Percentiles rank a stretch among this genome's conserved stretches.
Evolutionary conservation across 2,797 vertebrate genomes (phyloP).

Genomic region (Thalassophryne amazonica): DNA sequence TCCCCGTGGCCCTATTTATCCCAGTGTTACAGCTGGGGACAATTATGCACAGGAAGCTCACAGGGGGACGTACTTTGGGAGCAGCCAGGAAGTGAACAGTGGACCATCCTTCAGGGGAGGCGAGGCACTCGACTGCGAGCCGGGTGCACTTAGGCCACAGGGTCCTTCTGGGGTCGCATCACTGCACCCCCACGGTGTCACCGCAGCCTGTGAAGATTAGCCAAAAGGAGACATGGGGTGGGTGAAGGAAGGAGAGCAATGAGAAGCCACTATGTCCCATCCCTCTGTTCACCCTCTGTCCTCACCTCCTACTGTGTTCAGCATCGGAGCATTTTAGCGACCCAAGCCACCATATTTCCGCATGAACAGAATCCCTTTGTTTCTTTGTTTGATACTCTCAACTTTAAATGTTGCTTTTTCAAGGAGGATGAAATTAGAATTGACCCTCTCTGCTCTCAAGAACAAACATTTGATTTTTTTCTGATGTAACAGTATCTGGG

Average conservation of each 20-base stretch:
- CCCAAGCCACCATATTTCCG: slow-evolving; percentile 10
- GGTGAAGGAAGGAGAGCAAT: slow-evolving; percentile 51
- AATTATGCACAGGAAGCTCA: slow-evolving; percentile 76
- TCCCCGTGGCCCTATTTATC: slow-evolving; percentile 74
- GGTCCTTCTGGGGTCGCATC: slow-evolving; percentile 45
- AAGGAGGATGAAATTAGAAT: background rate
- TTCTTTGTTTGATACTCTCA: background rate
- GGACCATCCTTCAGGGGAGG: slow-evolving; percentile 59
- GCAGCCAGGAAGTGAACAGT: slow-evolving; percentile 62
- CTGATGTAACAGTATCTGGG: background rate
- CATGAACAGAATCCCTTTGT: slow-evolving; percentile 21
- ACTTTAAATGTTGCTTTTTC: slow-evolving; percentile 1
- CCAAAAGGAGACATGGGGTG: slow-evolving; percentile 49
- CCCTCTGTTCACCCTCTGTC: slow-evolving; percentile 23
- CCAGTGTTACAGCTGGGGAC: slow-evolving; percentile 75
- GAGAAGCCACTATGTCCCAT: slow-evolving; percentile 18
- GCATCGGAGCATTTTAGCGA: background rate
- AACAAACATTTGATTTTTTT: slow-evolving; percentile 1
- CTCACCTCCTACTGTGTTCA: slow-evolving; percentile 14
- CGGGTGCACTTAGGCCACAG: slow-evolving; percentile 43
- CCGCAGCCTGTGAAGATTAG: slow-evolving; percentile 58
- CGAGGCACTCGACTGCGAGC: slow-evolving; percentile 7
- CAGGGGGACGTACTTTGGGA: slow-evolving; percentile 54
- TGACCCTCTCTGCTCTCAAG: slow-evolving; percentile 1
- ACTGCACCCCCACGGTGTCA: slow-evolving; percentile 10